Evolutionary conservation across 2,888 invertebrate species (phyloP).

Genomic region (Gerris lacustris): DNA sequence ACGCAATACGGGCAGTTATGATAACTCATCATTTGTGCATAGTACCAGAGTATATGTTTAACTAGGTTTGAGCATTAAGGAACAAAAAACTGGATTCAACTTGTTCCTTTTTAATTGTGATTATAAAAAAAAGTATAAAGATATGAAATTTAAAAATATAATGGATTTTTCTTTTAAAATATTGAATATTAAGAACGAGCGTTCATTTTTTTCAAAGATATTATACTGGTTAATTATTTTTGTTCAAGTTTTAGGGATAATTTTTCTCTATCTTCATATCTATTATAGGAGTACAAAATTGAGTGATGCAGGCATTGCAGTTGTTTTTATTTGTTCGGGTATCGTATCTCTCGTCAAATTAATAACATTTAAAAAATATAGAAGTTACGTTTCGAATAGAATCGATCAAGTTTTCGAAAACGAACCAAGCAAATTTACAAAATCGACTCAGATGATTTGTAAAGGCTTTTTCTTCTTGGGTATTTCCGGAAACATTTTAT

Average conservation of each 20-base stretch:
- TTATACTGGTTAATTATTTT: not conserved
- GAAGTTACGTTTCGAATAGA: not conserved
- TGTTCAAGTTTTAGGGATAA: not conserved
- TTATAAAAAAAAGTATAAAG: too few species aligned
- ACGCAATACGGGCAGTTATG: too few species aligned
- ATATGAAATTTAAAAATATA: too few species aligned
- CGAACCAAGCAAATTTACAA: not conserved
- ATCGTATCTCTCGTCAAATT: not conserved
- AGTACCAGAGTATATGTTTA: too few species aligned
- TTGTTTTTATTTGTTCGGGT: not conserved
- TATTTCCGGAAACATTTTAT: not conserved
- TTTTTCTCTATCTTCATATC: not conserved
- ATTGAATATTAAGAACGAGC: too few species aligned
- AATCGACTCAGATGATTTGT: not conserved
- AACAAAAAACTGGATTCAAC: too few species aligned
- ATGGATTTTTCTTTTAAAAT: too few species aligned
- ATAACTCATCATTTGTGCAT: too few species aligned
- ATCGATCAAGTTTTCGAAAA: not conserved
- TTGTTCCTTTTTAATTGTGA: too few species aligned
- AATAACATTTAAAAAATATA: not conserved
- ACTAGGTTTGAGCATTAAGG: too few species aligned
- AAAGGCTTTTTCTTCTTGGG: not conserved
- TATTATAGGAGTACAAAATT: not conserved
- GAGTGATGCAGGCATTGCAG: not conserved
- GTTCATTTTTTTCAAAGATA: not conserved